Evolutionary conservation across 2,113 vertebrate genomes (phyloP), one percentile per base, ranked within the genome.

Genomic region (Mustelus asterias): DNA sequence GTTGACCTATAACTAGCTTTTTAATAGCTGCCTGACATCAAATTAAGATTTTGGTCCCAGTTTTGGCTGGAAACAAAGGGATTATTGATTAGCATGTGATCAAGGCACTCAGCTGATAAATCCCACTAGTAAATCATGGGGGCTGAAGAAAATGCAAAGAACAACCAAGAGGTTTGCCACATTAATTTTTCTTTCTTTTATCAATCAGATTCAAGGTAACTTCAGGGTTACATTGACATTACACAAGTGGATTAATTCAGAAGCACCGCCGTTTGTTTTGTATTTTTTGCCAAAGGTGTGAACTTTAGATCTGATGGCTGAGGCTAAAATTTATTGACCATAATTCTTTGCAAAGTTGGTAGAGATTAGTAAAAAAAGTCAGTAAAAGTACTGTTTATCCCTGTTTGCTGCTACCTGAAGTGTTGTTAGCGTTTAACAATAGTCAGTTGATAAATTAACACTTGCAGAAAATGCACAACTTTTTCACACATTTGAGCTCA

Each of bases 61-160:
- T 80, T 85, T 11, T 96, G 76, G 89, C 94, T 94, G 80, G 95
- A 63, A 96, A 97, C 96, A 97, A 97, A 95, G 89, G 96, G 96
- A 97, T 98, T 97, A 97, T 96, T 97, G 96, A 97, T 72, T 76
- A 97, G 96, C 98, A 76, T 97, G 97, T 98, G 98, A 98, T 96
- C 97, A 96, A 95, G 48, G 63, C 86, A 44, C 97, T 97, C 96
- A 96, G 98, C 97, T 97, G 97, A 97, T 97, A 97, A 97, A 83
- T 89, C 95, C 95, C 48, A 60, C 65, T 95, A 95, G 96, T 96
- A 96, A 96, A 97, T 98, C 98, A 98, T 97, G 97, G 97, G 98
- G 97, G 96, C 96, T 96, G 96, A 96, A 96, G 96, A 95, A 96
- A 96, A 97, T 97, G 72, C 95, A 26, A 48, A 26, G 22, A 95